Conservation (phyloP, 2,797 vertebrate species). For the Diplodus sargus region DNA sequence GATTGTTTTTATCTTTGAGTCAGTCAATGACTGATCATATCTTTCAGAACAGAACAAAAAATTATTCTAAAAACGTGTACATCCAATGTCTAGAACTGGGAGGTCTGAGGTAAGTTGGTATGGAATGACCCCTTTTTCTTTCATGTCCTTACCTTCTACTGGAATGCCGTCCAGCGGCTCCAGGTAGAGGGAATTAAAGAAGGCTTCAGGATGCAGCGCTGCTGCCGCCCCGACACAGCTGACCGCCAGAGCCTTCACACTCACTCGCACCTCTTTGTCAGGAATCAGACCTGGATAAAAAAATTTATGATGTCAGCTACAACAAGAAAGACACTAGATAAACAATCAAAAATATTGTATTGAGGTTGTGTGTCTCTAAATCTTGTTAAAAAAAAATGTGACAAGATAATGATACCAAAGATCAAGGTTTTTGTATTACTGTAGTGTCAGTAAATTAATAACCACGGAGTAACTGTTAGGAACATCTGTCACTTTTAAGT, state of each 20-base stretch:
- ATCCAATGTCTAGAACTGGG: no score
- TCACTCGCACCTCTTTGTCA: slow-evolving; percentile 95
- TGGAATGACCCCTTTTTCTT: no score
- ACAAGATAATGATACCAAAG: neutral
- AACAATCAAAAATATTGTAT: neutral
- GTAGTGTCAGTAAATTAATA: no score
- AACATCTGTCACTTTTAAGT: neutral
- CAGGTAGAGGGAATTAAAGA: slow-evolving; percentile 94
- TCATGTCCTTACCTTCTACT: slow-evolving; percentile 79
- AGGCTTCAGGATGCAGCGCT: slow-evolving; percentile 92
- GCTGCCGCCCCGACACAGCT: slow-evolving; percentile 94
- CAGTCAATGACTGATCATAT: no score
- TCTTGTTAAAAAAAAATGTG: no score
- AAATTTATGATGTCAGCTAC: neutral
- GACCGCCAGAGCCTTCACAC: slow-evolving; percentile 96
- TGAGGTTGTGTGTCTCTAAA: neutral
- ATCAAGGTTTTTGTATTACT: neutral
- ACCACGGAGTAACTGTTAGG: no score
- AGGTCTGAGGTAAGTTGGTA: no score
- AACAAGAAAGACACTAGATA: neutral
- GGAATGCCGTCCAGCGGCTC: slow-evolving; percentile 86
- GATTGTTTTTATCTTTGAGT: neutral
- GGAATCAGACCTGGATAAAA: slow-evolving; percentile 88
- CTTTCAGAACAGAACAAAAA: no score
- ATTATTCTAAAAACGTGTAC: no score